A percentile compares a stretch with the other conserved stretches of the same genome.
Conservation (phyloP, 92 coral and sea anemone species). For the Muricea muricata region DNA sequence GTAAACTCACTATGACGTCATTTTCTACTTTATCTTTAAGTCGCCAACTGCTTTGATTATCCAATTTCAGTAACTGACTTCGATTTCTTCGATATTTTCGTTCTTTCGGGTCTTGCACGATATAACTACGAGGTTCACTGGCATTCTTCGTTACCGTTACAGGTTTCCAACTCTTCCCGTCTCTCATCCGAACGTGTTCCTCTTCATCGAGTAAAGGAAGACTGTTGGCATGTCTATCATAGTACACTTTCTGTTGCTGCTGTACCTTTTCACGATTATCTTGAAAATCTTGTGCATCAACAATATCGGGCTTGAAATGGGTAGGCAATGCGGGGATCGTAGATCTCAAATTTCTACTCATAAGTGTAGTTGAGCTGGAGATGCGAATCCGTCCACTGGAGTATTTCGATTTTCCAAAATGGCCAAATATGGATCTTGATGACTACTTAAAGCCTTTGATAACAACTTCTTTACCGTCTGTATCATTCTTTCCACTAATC, state of each 20-base stretch:
- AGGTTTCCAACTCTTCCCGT: slow-evolving; percentile 70
- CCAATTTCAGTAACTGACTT: slow-evolving; percentile 47
- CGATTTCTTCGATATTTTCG: slow-evolving; percentile 65
- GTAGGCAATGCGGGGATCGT: slow-evolving; percentile 56
- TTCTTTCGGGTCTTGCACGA: slow-evolving; percentile 69
- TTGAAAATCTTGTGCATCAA: slow-evolving; percentile 50
- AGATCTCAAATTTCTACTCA: slow-evolving; percentile 52
- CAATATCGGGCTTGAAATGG: slow-evolving; percentile 37
- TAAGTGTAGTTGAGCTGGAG: slow-evolving; percentile 60
- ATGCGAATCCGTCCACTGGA: slow-evolving; percentile 27
- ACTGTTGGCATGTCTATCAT: slow-evolving; percentile 55
- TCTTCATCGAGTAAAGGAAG: slow-evolving; percentile 41
- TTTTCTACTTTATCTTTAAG: neutral
- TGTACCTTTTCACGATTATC: slow-evolving; percentile 36
- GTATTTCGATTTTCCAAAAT: slow-evolving; percentile 43
- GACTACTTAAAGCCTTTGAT: slow-evolving; percentile 24
- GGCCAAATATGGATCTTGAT: slow-evolving; percentile 44
- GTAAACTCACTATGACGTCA: neutral
- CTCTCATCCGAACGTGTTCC: slow-evolving; percentile 55
- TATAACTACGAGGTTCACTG: slow-evolving; percentile 58
- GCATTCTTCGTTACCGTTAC: slow-evolving; percentile 53
- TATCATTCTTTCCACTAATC: slow-evolving; percentile 34
- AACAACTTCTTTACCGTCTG: slow-evolving; percentile 50
- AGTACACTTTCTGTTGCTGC: slow-evolving; percentile 51
- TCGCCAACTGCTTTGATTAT: neutral